Evolutionary conservation across 2,113 vertebrate genomes (phyloP), one percentile per base, ranked within the genome.

Genomic region (Fregata magnificens): DNA sequence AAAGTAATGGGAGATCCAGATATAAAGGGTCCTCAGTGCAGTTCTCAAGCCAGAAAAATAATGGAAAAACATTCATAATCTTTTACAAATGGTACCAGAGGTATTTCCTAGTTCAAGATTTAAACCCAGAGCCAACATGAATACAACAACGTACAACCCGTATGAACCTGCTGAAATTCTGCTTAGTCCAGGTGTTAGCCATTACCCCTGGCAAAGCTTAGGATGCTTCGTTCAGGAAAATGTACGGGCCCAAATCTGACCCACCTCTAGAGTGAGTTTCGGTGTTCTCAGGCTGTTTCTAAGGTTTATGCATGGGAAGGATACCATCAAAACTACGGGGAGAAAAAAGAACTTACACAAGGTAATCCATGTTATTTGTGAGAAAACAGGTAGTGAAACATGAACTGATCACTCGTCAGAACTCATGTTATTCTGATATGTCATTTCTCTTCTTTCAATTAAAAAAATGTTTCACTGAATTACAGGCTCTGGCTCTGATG

Each of bases 21-120:
- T 67, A 36, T 59, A 71, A 84, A 79, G 32, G 8, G 7, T 76
- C 6, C 4, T 40, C 20, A 17, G 16, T 16, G 18, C 19, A 78
- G 28, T 52, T 74, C 8, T 63, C 11, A 55, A 67, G 11, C 7
- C 8, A 50, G 50, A 94, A 88, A 74, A 66, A 42, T 4, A 1
- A 36, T 25, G 14, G 20, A 42, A 65, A 77, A 34, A 40, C 9
- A 0, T 4, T 13, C 0, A 1, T 13, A 11, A 3, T 22, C 26
- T 77, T 73, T 67, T 82, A 50, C 18, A 56, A 70, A 10, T 40
- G 12, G 6, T 42, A 44, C 11, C 11, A 77, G 14, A 72, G 5
- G 0, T 71, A 26, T 66, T 78, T 90, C 14, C 11, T 47, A 16
- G 12, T 21, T 82, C 31, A 42, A 56, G 24, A 66, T 62, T 73